Percentiles rank a stretch among this genome's conserved stretches.
These are phyloP conservation scores for Cottoperca gobio DNA, from an alignment of 2,797 vertebrate species.

Conservation along the genomic window DNA sequence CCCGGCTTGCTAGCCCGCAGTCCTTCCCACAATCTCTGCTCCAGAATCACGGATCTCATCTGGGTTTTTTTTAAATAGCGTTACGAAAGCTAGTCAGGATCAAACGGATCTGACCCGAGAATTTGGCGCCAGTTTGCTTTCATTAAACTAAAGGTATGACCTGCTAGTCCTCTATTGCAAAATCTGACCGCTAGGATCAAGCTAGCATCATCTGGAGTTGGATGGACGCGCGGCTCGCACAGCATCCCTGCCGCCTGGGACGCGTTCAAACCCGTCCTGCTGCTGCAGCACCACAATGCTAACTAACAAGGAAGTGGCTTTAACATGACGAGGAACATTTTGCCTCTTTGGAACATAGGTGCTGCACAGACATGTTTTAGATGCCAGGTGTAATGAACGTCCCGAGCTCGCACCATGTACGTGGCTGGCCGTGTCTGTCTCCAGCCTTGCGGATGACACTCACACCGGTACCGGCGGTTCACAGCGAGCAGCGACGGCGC, in stretches of 20 bases:
- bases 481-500: slow-evolving; percentile 60
- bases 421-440: slow-evolving; percentile 72
- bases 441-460: slow-evolving; percentile 80
- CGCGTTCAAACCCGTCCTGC: slow-evolving; percentile 17
- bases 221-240: slow-evolving; percentile 49
- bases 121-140: background rate
- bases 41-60: slow-evolving; percentile 44
- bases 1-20: slow-evolving; percentile 70
- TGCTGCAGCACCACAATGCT: slow-evolving; percentile 59
- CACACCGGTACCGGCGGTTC: slow-evolving; percentile 61
- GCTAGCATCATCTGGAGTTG: slow-evolving; percentile 70
- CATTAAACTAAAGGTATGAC: slow-evolving; percentile 1
- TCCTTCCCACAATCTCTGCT: slow-evolving; percentile 56
- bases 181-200: slow-evolving; percentile 63
- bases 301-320: slow-evolving; percentile 51
- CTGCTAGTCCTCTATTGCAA: slow-evolving; percentile 30
- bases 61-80: background rate
- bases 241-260: slow-evolving; percentile 59
- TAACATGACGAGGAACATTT: slow-evolving; percentile 48
- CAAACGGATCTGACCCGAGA: background rate
- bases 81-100: slow-evolving; percentile 14
- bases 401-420: slow-evolving; percentile 68
- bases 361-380: slow-evolving; percentile 33
- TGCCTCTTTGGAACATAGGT: slow-evolving; percentile 9
- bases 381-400: slow-evolving; percentile 67